These are phyloP conservation scores for Chloroceryle amazona DNA, from an alignment of 2,797 vertebrate species.

Conservation along the genomic window DNA sequence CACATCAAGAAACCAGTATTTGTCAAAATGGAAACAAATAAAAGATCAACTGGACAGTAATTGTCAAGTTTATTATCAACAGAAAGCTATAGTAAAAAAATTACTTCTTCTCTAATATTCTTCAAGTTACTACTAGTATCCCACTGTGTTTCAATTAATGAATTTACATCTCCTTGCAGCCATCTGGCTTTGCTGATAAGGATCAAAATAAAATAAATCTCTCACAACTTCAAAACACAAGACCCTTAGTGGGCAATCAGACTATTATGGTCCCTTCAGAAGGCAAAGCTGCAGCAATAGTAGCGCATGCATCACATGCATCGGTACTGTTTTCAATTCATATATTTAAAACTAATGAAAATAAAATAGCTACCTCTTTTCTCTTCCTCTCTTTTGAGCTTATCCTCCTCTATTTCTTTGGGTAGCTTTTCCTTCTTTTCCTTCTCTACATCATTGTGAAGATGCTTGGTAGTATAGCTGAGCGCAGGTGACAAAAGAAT, in stretches of 20 bases:
- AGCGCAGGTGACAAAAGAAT: constrained; percentile 96
- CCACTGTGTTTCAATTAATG: background rate
- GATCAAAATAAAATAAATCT: background rate
- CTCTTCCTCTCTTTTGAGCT: constrained; percentile 96
- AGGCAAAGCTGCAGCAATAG: background rate
- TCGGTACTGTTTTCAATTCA: background rate
- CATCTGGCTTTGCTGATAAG: background rate
- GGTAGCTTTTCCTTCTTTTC: constrained; percentile 98
- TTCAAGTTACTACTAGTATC: background rate
- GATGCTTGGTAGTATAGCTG: constrained; percentile 95
- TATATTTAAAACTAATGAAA: background rate
- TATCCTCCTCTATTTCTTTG: constrained; percentile 97
- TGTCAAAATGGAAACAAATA: background rate
- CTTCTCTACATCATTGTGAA: constrained; percentile 96
- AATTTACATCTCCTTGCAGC: background rate
- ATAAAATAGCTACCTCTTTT: constrained; percentile 88
- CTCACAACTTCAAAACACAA: background rate
- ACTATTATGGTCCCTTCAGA: background rate
- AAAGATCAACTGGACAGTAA: background rate
- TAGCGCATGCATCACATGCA: background rate
- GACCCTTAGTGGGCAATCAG: background rate
- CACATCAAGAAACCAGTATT: background rate
- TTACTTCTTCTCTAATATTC: background rate
- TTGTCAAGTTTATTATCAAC: background rate
- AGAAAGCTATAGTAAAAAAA: background rate